phyloP scores from a whole-genome alignment of 2,888 invertebrate species.

The Agriopis marginaria region DNA sequence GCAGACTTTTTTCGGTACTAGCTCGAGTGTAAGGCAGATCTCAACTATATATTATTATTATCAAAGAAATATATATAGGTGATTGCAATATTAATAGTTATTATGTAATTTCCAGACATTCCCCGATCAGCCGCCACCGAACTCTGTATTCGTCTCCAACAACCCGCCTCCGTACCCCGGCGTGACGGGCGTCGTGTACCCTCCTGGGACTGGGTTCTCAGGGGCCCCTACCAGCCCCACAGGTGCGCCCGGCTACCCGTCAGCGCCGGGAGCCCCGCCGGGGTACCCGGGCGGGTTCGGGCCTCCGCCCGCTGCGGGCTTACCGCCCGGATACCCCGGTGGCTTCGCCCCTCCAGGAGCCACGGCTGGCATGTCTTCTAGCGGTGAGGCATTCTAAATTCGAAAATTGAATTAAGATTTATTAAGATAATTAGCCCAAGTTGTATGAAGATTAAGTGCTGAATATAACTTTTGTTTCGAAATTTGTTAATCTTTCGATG shows the following conservation, averaged over 20 bases:
- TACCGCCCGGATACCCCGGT: conserved; percentile 45
- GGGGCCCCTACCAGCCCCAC: conserved; percentile 54
- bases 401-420: conserved; percentile 20
- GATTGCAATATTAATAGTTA: too few relatives aligned
- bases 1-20: too few relatives aligned
- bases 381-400: conserved; percentile 61
- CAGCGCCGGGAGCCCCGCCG: conserved; percentile 54
- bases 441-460: too few relatives aligned
- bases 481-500: conserved; percentile 18
- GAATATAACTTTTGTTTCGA: background rate
- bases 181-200: conserved; percentile 80
- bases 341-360: conserved; percentile 52
- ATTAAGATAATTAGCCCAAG: background rate
- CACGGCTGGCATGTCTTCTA: conserved; percentile 68
- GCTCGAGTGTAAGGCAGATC: too few relatives aligned
- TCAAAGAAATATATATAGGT: too few relatives aligned
- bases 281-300: conserved; percentile 44
- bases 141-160: conserved; percentile 95
- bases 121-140: conserved; percentile 90
- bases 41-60: too few relatives aligned
- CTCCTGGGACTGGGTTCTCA: conserved; percentile 64
- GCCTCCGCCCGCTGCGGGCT: conserved; percentile 59
- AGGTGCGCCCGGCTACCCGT: conserved; percentile 53
- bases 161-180: conserved; percentile 98
- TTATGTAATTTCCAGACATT: conserved; percentile 79